Percentiles rank a stretch among this genome's conserved stretches.
Conservation (phyloP, 2,888 invertebrate species). For the Prenolepis imparis region DNA sequence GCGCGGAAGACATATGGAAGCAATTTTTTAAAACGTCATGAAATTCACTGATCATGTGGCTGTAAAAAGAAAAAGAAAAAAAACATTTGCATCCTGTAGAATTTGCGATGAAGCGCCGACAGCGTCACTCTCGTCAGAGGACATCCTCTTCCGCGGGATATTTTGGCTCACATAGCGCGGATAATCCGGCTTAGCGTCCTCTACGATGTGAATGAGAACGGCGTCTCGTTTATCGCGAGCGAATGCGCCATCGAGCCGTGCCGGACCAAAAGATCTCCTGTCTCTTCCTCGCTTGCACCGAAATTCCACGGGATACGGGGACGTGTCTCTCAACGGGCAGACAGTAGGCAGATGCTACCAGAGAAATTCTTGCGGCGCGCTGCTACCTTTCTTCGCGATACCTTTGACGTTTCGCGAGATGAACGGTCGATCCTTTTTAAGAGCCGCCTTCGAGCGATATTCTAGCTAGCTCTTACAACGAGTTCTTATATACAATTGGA, state of each 20-base stretch:
- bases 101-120: conserved; percentile 40
- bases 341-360: conserved; percentile 79
- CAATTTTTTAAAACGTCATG: neutral
- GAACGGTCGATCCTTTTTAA: conserved; percentile 41
- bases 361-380: conserved; percentile 58
- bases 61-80: conserved; percentile 35
- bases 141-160: conserved; percentile 73
- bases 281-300: conserved; percentile 60
- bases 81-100: neutral
- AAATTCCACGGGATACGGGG: conserved; percentile 58
- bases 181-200: conserved; percentile 85
- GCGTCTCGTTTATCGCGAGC: conserved; percentile 65
- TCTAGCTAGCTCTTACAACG: neutral
- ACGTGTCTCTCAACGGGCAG: conserved; percentile 32
- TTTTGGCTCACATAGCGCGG: conserved; percentile 81
- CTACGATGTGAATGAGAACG: conserved; percentile 74
- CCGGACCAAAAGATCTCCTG: conserved; percentile 53
- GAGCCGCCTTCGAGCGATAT: conserved; percentile 17
- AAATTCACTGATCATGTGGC: neutral
- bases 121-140: conserved; percentile 32
- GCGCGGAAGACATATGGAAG: neutral
- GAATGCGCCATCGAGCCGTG: conserved; percentile 55
- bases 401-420: conserved; percentile 30
- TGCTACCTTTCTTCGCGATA: conserved; percentile 64
- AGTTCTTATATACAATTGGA: neutral